These are phyloP conservation scores for Eudyptes chrysolophus DNA, from an alignment of 2,113 vertebrate species.

Conservation along the genomic window DNA sequence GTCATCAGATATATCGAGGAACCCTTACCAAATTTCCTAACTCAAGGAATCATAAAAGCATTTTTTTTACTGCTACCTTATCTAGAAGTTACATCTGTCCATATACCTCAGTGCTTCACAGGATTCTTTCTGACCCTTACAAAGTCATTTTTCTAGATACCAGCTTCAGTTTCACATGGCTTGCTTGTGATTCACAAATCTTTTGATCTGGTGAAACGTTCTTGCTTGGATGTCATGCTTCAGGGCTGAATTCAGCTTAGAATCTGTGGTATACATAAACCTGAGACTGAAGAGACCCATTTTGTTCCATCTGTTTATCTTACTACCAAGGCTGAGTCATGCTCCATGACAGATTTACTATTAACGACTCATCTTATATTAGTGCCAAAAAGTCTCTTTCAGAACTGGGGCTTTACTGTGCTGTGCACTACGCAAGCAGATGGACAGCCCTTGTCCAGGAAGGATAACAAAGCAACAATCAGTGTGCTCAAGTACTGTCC, in stretches of 20 bases:
- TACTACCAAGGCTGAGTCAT: neutral
- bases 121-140: neutral
- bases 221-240: neutral
- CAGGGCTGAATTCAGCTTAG: neutral
- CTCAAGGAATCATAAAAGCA: neutral
- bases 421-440: neutral
- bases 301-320: neutral
- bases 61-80: neutral
- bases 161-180: neutral
- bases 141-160: neutral
- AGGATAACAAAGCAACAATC: neutral
- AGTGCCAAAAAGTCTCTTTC: neutral
- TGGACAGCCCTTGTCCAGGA: neutral
- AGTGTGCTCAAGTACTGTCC: neutral
- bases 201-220: neutral
- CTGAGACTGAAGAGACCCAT: neutral
- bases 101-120: neutral
- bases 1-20: neutral
- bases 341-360: neutral
- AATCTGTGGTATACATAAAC: neutral
- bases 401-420: neutral
- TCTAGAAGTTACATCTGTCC: neutral
- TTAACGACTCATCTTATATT: neutral
- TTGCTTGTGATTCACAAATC: neutral
- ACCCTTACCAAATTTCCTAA: neutral